Base-by-base conservation (phyloP, 2,113 vertebrate species). In the Boulengeromyrus knoepffleri region DNA sequence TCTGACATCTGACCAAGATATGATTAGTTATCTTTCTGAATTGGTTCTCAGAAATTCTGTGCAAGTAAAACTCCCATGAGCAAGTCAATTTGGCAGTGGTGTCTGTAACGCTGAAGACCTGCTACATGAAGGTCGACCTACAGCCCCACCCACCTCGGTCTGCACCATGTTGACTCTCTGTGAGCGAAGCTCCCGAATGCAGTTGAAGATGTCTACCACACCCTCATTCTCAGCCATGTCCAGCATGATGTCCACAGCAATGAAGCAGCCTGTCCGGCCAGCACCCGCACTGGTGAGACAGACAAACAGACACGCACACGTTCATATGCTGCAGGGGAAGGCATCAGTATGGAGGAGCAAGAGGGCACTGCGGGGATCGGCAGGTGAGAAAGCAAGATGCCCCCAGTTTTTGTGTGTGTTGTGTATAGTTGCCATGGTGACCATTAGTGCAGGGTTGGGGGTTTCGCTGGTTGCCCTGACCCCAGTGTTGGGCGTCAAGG, bases 191-290 rank as follows among this genome's bases (percentile, higher is more conserved):
- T 99, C 98, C n/a, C 98, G 95, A 93, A 99, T 98, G 1, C 98
- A 99, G 95, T 99, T 99, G 93, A 99, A 99, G 58, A 99, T 98
- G 93, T 99, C 98, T 88, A 99, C 98, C 88, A 99, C 98, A 0
- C 98, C 98, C 91, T 99, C 98, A 0, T 98, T 99, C 95, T 99
- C 98, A 0, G 98, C 98, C 98, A 99, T 99, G 95, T 99, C 98
- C 24, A 99, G 95, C 98, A 99, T 99, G 93, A 99, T 98, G 95
- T 99, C 98, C 3, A 99, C 99, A 21, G 98, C 98, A 3, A 99
- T 99, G 90, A 99, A 99, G 88, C 98, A 99, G 88, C 98, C 98
- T 0, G 98, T 99, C 93, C 98, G 96, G 36, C 98, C 98, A 0
- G 98, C 98, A 6, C 98, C 98, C 3, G 98, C 98, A 77, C 98